Base-by-base conservation (phyloP, 2,113 vertebrate species). In the Jaculus jaculus region DNA sequence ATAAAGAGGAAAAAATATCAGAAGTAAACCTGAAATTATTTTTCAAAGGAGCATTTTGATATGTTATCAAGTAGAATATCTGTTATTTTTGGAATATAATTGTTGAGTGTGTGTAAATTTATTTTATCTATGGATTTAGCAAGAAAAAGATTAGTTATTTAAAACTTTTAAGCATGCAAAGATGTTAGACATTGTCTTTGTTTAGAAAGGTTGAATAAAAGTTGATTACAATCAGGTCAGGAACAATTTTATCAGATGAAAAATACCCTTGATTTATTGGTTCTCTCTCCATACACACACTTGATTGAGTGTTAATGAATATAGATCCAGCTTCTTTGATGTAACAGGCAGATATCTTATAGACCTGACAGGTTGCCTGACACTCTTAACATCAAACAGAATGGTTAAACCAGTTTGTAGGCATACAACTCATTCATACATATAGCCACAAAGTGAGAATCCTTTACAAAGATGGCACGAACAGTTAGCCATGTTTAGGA, bases 401-500 rank as follows among this genome's bases (percentile, higher is more conserved):
- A 39, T 1, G 4, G 26, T 79, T 91, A 87, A 93, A 88, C 37
- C 28, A 4, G 77, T 91, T 87, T 94, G 34, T 39, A 87, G 72
- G 24, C 32, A 37, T 26, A 61, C 15, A 85, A 7, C 18, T 71
- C 81, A 54, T 90, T 95, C 61, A 42, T 32, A 18, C 13, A 17
- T 16, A 47, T 24, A 16, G 60, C 66, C 60, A 91, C 54, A 84
- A 89, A 28, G 1, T 28, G 30, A 51, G 32, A 75, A 37, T 85
- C 78, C 65, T 82, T 58, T 37, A 89, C 34, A 72, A 89, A 73
- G 18, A 63, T 61, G 77, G 34, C 10, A 26, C 18, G 42, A 32
- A 60, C 28, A 80, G 65, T 91, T 90, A 94, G 17, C 87, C 87
- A 83, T 77, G 84, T 84, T 87, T 85, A 37, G 87, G 80, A 94